phyloP scores from a whole-genome alignment of 2,113 vertebrate genomes.

The Lipophrys pholis region DNA sequence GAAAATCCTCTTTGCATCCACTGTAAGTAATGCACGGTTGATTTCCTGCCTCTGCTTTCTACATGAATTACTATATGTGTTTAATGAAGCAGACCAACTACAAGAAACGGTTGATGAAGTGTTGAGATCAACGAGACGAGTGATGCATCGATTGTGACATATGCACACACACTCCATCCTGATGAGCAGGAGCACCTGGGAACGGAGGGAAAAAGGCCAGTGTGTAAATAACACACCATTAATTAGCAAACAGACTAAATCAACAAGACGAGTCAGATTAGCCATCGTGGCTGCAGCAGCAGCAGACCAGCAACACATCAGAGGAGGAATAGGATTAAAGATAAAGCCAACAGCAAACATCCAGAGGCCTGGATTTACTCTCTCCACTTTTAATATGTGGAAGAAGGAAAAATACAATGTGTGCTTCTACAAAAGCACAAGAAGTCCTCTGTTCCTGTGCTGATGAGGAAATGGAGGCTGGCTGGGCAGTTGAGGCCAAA shows the following conservation, averaged over 20 bases:
- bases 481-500: no score
- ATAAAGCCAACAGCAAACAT: conserved; percentile 57
- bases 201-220: conserved; percentile 20
- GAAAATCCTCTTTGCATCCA: neutral
- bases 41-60: neutral
- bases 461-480: neutral
- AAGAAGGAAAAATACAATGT: conserved; percentile 15
- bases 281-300: conserved; percentile 23
- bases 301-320: conserved; percentile 36
- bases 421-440: neutral
- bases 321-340: conserved; percentile 59
- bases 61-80: neutral
- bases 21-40: neutral
- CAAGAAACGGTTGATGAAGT: neutral
- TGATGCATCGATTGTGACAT: conserved; percentile 2
- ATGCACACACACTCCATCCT: neutral
- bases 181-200: conserved; percentile 10
- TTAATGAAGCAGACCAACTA: conserved; percentile 2
- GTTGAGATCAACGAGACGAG: neutral
- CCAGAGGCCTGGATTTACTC: conserved; percentile 16
- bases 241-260: conserved; percentile 65
- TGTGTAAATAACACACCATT: conserved; percentile 47
- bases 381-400: conserved; percentile 13
- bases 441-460: conserved; percentile 13
- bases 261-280: conserved; percentile 54